Conservation (phyloP, 2,797 vertebrate genomes). For the Danio jaintianensis region DNA sequence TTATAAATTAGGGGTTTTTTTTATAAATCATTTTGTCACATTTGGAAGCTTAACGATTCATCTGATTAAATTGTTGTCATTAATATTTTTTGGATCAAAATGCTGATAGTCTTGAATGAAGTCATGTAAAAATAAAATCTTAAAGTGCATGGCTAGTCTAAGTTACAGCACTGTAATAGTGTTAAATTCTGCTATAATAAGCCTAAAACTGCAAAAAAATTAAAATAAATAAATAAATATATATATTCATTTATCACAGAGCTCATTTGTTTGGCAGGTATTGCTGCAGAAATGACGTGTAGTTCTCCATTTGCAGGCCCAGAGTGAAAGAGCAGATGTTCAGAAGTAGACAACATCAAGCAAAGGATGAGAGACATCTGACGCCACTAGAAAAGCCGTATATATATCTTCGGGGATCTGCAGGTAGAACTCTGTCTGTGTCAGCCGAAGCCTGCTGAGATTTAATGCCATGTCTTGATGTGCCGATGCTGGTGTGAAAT, state of each 20-base stretch:
- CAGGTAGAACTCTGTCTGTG: constrained; percentile 8
- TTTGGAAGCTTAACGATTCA: too few species aligned
- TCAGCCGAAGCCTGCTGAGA: constrained; percentile 4
- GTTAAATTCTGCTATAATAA: too few species aligned
- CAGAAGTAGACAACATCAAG: background rate
- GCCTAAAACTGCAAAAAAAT: too few species aligned
- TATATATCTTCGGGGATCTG: background rate
- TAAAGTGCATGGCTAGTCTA: too few species aligned
- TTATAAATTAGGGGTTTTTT: too few species aligned
- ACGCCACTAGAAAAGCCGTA: background rate
- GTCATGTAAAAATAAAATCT: too few species aligned
- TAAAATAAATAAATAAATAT: too few species aligned
- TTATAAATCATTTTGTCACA: too few species aligned
- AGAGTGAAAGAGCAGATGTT: background rate
- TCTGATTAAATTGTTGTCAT: too few species aligned
- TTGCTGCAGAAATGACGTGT: background rate
- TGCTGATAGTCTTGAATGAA: too few species aligned
- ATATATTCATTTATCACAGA: background rate
- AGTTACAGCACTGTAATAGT: too few species aligned
- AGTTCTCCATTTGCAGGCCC: background rate
- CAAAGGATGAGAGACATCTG: background rate
- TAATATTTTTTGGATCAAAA: too few species aligned
- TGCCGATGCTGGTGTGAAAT: constrained; percentile 21
- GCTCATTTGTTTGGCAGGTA: constrained; percentile 3
- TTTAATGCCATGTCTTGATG: constrained; percentile 7